These are phyloP conservation scores for Karalla daura DNA, from an alignment of 2,797 vertebrate genomes.

Conservation along the genomic window DNA sequence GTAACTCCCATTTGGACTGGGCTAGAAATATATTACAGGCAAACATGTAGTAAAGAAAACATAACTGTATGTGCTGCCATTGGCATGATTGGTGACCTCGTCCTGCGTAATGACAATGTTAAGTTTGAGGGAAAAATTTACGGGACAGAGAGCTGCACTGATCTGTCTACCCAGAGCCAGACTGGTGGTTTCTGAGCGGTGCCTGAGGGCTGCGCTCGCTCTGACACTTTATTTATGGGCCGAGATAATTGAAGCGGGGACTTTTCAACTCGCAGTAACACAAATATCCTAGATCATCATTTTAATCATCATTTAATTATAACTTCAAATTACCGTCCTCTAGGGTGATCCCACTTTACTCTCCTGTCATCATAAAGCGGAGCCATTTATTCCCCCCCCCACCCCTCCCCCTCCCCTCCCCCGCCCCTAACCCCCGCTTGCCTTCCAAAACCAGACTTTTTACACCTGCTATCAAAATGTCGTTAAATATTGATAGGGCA, in stretches of 20 bases:
- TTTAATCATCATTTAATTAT: slow-evolving; percentile 50
- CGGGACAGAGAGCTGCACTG: slow-evolving; percentile 15
- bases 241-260: slow-evolving; percentile 28
- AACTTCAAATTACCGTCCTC: slow-evolving; percentile 33
- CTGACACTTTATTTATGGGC: slow-evolving; percentile 33
- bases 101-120: background rate
- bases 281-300: slow-evolving; percentile 41
- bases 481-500: slow-evolving; percentile 41
- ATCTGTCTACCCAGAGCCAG: slow-evolving; percentile 20
- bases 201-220: slow-evolving; percentile 33
- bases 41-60: background rate
- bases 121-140: slow-evolving; percentile 14
- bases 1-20: background rate
- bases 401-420: too few species aligned
- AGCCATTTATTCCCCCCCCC: slow-evolving; percentile 26
- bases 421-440: slow-evolving; percentile 1
- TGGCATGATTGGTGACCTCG: slow-evolving; percentile 7
- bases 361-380: slow-evolving; percentile 16
- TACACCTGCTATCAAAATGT: slow-evolving; percentile 32
- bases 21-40: background rate
- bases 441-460: slow-evolving; percentile 10
- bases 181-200: slow-evolving; percentile 7
- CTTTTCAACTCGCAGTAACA: slow-evolving; percentile 37
- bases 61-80: background rate
- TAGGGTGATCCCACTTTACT: slow-evolving; percentile 12